These are phyloP conservation scores for Catharus fuscescens DNA, from an alignment of 2,113 vertebrate species.

Conservation along the genomic window DNA sequence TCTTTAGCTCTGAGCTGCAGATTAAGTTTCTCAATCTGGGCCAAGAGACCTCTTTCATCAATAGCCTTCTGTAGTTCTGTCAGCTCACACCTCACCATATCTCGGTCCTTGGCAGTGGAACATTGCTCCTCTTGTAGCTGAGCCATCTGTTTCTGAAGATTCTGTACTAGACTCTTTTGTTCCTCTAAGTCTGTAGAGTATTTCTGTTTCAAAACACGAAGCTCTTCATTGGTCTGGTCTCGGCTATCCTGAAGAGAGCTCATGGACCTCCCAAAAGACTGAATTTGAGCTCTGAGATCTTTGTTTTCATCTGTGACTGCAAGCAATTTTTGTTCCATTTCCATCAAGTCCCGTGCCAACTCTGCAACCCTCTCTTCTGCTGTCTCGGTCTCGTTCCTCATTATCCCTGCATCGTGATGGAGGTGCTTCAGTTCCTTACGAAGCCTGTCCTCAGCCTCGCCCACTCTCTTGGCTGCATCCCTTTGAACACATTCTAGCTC, in stretches of 20 bases:
- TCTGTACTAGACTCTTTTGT: constrained; percentile 17
- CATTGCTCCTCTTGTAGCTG: constrained; percentile 50
- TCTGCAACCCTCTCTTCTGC: constrained; percentile 95
- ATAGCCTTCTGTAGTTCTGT: constrained; percentile 16
- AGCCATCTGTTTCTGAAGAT: constrained; percentile 46
- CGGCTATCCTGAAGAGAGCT: constrained; percentile 89
- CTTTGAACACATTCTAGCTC: constrained; percentile 65
- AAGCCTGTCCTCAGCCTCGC: constrained; percentile 71
- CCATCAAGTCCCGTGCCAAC: constrained; percentile 88
- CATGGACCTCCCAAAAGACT: constrained; percentile 90
- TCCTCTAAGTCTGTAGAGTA: constrained; percentile 56
- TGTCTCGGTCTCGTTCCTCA: constrained; percentile 92
- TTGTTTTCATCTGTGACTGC: constrained; percentile 80
- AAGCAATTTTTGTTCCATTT: constrained; percentile 87
- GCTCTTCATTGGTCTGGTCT: constrained; percentile 81
- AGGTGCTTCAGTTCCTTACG: constrained; percentile 86
- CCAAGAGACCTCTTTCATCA: constrained; percentile 32
- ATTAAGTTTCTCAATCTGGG: constrained; percentile 60
- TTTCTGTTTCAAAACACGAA: constrained; percentile 63
- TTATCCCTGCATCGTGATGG: constrained; percentile 89
- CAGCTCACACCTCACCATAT: constrained; percentile 27
- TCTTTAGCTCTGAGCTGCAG: constrained; percentile 71
- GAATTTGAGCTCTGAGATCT: constrained; percentile 83
- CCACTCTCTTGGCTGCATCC: constrained; percentile 64
- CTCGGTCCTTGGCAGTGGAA: constrained; percentile 25